Conservation (phyloP, 2,797 vertebrate species). For the Cyclopterus lumpus region DNA sequence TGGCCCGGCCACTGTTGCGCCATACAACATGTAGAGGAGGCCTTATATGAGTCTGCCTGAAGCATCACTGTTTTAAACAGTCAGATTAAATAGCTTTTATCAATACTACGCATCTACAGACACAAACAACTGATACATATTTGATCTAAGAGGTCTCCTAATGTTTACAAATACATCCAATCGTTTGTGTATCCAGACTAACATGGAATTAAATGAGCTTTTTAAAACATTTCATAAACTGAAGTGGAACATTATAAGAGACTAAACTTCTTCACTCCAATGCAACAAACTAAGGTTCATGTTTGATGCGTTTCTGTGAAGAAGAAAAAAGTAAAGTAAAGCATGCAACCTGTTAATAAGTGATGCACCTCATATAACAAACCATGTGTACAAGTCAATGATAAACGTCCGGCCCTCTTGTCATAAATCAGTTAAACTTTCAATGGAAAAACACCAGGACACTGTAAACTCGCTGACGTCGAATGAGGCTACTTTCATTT, state of each 20-base stretch:
- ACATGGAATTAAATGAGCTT: neutral
- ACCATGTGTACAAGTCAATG: neutral
- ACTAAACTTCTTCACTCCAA: neutral
- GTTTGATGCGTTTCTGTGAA: neutral
- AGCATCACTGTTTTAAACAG: conserved; percentile 2
- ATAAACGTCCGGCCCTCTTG: conserved; percentile 22
- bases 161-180: conserved; percentile 20
- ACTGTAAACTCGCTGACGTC: neutral
- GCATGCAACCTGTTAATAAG: conserved; percentile 41
- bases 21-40: conserved; percentile 31
- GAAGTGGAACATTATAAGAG: neutral
- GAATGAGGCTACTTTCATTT: neutral
- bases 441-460: conserved; percentile 37
- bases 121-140: conserved; percentile 16
- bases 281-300: neutral
- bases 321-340: neutral
- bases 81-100: conserved; percentile 5
- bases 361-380: conserved; percentile 25
- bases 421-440: conserved; percentile 57
- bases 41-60: conserved; percentile 9
- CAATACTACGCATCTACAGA: neutral
- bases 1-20: conserved; percentile 30
- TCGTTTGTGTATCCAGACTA: neutral
- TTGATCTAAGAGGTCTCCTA: neutral
- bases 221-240: neutral